A percentile compares a stretch with the other conserved stretches of the same genome.
Evolutionary conservation across 2,888 invertebrate species (phyloP).

Genomic region (Hyposoter didymator): DNA sequence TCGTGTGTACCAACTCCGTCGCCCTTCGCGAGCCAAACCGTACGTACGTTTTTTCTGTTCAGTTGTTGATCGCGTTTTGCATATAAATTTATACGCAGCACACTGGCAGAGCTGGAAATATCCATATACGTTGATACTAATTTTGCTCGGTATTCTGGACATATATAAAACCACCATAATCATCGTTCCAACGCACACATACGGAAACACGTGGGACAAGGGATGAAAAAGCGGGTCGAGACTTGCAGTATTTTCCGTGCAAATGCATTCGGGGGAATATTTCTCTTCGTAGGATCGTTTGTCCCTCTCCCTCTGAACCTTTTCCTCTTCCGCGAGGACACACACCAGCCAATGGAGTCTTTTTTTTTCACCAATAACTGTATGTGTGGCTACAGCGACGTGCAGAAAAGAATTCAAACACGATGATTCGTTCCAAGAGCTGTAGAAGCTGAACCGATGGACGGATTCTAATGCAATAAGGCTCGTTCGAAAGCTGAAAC

Average conservation of each 20-base stretch:
- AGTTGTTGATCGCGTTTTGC: conserved; percentile 51
- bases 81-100: conserved; percentile 43
- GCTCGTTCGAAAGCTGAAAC: not conserved
- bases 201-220: not conserved
- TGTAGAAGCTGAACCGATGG: not conserved
- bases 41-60: conserved; percentile 3
- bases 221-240: not conserved
- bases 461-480: not conserved
- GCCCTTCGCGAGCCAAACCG: conserved; percentile 2
- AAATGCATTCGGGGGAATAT: conserved; percentile 60
- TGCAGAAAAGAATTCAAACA: not conserved
- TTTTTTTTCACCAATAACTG: conserved; percentile 16
- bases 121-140: not conserved
- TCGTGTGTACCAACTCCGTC: no score
- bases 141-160: not conserved
- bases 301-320: not conserved
- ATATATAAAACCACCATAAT: conserved; percentile 9
- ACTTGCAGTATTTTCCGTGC: conserved; percentile 34
- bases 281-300: conserved; percentile 23
- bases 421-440: not conserved
- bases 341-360: not conserved
- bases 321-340: not conserved
- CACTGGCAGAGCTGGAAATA: not conserved
- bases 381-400: not conserved
- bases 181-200: conserved; percentile 18